These are phyloP conservation scores for Tribolium castaneum DNA, from an alignment of 1,140 invertebrate genomes.

Conservation along the genomic window DNA sequence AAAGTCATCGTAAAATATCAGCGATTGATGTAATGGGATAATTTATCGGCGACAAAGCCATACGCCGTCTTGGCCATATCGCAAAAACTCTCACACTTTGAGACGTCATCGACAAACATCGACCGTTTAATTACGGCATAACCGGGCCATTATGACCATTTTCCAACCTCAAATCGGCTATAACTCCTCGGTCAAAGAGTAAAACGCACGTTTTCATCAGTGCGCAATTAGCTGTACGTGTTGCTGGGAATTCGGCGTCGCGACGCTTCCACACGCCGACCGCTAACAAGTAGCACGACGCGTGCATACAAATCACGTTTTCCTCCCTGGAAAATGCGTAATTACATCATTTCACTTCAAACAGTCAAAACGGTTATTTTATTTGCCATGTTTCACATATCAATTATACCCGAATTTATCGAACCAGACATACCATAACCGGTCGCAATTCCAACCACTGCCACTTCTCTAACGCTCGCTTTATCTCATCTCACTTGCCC, in stretches of 20 bases:
- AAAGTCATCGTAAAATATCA: slow-evolving; percentile 28
- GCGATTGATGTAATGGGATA: slow-evolving; percentile 20
- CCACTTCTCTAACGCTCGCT: not conserved
- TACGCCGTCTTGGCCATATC: not conserved
- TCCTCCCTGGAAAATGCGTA: slow-evolving; percentile 41
- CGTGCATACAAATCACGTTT: slow-evolving; percentile 47
- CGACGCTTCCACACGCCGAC: slow-evolving; percentile 41
- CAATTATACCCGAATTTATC: slow-evolving; percentile 24
- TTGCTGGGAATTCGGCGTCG: slow-evolving; percentile 50
- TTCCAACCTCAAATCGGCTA: slow-evolving; percentile 47
- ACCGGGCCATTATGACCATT: slow-evolving; percentile 40
- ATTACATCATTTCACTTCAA: slow-evolving; percentile 46
- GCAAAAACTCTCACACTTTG: slow-evolving; percentile 2
- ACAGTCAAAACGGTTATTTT: slow-evolving; percentile 32
- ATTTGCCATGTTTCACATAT: slow-evolving; percentile 22
- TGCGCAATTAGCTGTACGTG: slow-evolving; percentile 57
- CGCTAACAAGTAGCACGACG: slow-evolving; percentile 47
- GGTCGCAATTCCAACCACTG: not conserved
- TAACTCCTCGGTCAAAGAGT: slow-evolving; percentile 51
- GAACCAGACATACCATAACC: not conserved
- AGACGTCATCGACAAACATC: slow-evolving; percentile 7
- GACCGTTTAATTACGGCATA: slow-evolving; percentile 20
- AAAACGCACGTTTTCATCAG: slow-evolving; percentile 55
- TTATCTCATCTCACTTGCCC: not conserved
- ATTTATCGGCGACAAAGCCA: slow-evolving; percentile 19